Evolutionary conservation across 2,888 invertebrate species (phyloP), one percentile per base, ranked within the genome.

Genomic region (Synergus laeviventris): DNA sequence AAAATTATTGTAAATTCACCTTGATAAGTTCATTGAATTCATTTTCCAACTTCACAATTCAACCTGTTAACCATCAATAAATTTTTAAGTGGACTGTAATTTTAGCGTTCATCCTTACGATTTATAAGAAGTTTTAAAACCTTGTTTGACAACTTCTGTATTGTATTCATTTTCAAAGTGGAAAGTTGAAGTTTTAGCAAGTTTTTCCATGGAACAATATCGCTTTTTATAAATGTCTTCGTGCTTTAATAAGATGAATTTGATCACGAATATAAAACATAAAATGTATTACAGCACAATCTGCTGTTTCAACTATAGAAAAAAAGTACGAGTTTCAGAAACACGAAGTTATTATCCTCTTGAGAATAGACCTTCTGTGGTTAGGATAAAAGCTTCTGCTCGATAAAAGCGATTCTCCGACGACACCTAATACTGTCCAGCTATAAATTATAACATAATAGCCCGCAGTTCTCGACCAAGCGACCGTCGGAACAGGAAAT

Each of bases 401-500:
- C 21, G 59, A 59, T 59, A 59, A 59, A 59, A 59, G 73, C 74
- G 66, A 61, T 79, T 45, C 60, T 64, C 76, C 75, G 76, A 79
- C 74, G 75, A 80, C 75, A 78, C 79, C 77, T 80, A 77, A 81
- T 78, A 74, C 62, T 45, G 49, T 21, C n/a, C 81, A 73, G 76
- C 81, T 81, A 83, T 87, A 85, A 87, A 87, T 87, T 85, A 84
- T 82, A 84, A 83, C 85, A 83, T 83, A 83, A 84, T 84, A 81
- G 82, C 81, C 56, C 74, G 31, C 45, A n/a, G 62, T 12, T 45
- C 74, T 76, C 70, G 75, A 79, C 62, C 64, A 62, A 81, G 84
- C 84, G 81, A 82, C 81, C 83, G 83, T 83, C 85, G 83, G 83
- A 82, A 82, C 83, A 82, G 82, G 85, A 88, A 88, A 87, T 87